A percentile compares a stretch with the other conserved stretches of the same genome.
Conservation (phyloP, 2,888 invertebrate species). For the Pegoplata infirma region DNA sequence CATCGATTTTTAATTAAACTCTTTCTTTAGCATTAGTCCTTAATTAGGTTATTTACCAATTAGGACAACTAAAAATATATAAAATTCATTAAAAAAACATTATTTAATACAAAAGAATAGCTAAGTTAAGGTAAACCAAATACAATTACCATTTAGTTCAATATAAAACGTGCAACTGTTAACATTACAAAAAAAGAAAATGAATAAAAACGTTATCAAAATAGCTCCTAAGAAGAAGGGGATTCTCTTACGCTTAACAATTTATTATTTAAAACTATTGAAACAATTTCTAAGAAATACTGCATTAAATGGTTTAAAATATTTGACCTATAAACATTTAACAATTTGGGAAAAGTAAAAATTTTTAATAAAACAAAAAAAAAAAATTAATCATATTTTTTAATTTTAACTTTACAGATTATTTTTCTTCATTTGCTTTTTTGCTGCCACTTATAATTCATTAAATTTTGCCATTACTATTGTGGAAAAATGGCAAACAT, state of each 20-base stretch:
- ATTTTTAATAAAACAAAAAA: too few relatives aligned
- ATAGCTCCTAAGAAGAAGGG: neutral
- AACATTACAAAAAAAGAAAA: too few relatives aligned
- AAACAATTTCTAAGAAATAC: slow-evolving; percentile 82
- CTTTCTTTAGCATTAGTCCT: too few relatives aligned
- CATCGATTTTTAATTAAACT: too few relatives aligned
- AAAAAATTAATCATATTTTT: too few relatives aligned
- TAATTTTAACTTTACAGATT: slow-evolving; percentile 78
- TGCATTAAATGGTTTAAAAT: slow-evolving; percentile 86
- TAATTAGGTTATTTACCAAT: too few relatives aligned
- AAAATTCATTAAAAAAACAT: too few relatives aligned
- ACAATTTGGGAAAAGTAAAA: slow-evolving; percentile 67
- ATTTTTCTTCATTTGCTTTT: slow-evolving; percentile 86
- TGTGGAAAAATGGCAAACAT: slow-evolving; percentile 84
- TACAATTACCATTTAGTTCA: too few relatives aligned
- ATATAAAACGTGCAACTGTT: too few relatives aligned
- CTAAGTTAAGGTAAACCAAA: too few relatives aligned
- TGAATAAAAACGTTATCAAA: neutral
- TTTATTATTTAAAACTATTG: slow-evolving; percentile 24
- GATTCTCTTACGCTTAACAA: slow-evolving; percentile 6
- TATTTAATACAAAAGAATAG: too few relatives aligned
- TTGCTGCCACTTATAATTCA: slow-evolving; percentile 82
- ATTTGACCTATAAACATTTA: slow-evolving; percentile 80
- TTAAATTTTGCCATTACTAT: slow-evolving; percentile 85
- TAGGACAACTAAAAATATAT: too few relatives aligned